Percentiles rank a stretch among this genome's conserved stretches.
phyloP scores from a whole-genome alignment of 2,797 vertebrate species.

The Sciaenops ocellatus region DNA sequence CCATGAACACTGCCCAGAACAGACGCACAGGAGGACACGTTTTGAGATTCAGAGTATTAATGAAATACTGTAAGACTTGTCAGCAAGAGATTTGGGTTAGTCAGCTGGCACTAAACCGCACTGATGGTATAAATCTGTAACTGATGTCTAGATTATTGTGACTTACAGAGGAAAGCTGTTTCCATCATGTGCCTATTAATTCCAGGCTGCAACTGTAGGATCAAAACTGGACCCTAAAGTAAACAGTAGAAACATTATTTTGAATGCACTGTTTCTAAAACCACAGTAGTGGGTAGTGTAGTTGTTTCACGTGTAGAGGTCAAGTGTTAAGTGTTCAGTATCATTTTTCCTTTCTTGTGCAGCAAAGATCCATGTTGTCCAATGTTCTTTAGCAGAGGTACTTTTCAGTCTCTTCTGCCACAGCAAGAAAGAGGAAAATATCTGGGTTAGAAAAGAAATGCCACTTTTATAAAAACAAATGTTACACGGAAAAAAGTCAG shows the following conservation, averaged over 20 bases:
- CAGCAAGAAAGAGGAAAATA: background rate
- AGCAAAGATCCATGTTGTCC: conserved; percentile 7
- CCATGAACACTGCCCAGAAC: background rate
- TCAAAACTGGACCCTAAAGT: conserved; percentile 30
- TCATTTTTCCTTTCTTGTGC: conserved; percentile 22
- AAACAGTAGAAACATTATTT: background rate
- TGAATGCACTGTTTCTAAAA: conserved; percentile 8
- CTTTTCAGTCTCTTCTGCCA: conserved; percentile 2
- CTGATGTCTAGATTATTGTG: conserved; percentile 4
- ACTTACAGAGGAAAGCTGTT: conserved; percentile 50
- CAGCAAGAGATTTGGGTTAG: conserved; percentile 37
- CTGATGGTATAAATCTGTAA: conserved; percentile 14
- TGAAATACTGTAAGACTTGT: conserved; percentile 26
- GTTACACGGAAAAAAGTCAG: background rate
- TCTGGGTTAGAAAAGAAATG: background rate
- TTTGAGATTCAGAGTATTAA: conserved; percentile 12
- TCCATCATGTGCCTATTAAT: conserved; percentile 17
- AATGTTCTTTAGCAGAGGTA: background rate
- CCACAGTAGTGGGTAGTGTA: conserved; percentile 10
- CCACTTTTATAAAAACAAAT: conserved; percentile 3
- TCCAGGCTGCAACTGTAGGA: conserved; percentile 18
- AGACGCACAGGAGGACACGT: conserved; percentile 19
- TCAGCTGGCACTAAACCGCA: conserved; percentile 1
- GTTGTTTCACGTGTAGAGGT: conserved; percentile 17
- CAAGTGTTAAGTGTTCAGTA: conserved; percentile 7